Base-by-base conservation (phyloP, 37 sponge, comb jelly and placozoan genomes). In the Diacarnus erythraeanus region DNA sequence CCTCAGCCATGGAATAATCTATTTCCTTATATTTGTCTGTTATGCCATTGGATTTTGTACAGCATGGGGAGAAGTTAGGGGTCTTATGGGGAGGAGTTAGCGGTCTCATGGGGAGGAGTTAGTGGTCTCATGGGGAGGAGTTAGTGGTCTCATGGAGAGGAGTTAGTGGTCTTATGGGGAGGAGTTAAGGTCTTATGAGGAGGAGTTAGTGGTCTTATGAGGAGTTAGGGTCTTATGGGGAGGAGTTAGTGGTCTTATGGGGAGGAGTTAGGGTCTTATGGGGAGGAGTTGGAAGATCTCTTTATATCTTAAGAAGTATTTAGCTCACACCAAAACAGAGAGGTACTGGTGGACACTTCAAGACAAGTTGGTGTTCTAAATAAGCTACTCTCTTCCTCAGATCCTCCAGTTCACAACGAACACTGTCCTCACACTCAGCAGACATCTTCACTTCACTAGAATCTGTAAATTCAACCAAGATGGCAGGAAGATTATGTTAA, bases 21-120 rank as follows among this genome's bases (percentile, higher is more conserved):
- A 80, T 56, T 72, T 87, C 69, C 27, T 94, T 17, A 66, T 94
- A 10, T 94, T 90, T 43, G 42, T 43, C 21, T 59, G 74, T 31
- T 87, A 88, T 74, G 91, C 88, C 39, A 37, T 78, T 0, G 87
- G 79, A 21, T 83, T 94, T 29, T 87, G 88, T 91, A 89, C 21
- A 78, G 89, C 30, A 10, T 27, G 18, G 68, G 29, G 63, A 1
- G 65, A 20, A 58, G 39, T 37, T 12, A 41, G 39, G 56, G 56
- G 56, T 10, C 10, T 10, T 20, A 10, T 20, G 17, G 56, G 17
- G 56, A 20, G n/a, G 65, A 9, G 65, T 9, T 10, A 21, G 71
- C 40, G 56, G 56, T 20, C 17, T 20, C 17, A 10, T 20, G 17
- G 38, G 70, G 70, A 37, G 70, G 27, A 69, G 27, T 10, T 27